Evolutionary conservation across 2,888 invertebrate genomes (phyloP), one percentile per base, ranked within the genome.

Genomic region (Eilema caniola): DNA sequence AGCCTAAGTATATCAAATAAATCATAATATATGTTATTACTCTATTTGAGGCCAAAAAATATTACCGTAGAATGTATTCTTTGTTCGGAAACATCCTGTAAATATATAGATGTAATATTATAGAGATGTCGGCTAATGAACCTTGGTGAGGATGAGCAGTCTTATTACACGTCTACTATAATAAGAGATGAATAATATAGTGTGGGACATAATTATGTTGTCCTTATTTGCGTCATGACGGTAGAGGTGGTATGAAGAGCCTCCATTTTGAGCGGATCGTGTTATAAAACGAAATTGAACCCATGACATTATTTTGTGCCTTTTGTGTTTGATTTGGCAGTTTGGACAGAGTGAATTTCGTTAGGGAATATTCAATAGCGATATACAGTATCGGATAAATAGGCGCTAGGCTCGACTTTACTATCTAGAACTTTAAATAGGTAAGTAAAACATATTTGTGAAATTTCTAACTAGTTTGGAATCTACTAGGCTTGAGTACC

Each of bases 101-200:
- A n/a, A n/a, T 14, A 25, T 5, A 59, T 31, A 23, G 28, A 16
- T 16, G 57, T 20, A 14, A 33, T 61, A 28, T n/a, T n/a, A 37
- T 62, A 62, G 70, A 31, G 31, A 59, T 41, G 64, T 31, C 12
- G 60, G 56, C 57, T 71, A 71, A 71, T 65, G 68, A 68, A 71
- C 65, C 31, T 11, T 20, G 28, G 61, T 3, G 47, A 53, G 41
- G 64, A 60, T 28, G 64, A 71, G 67, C 64, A 59, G 20, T 28
- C 64, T 64, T 71, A 67, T 71, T 64, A 67, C 64, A 33, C 61
- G 53, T 28, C 24, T 47, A 33, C 31, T 71, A 23, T 59, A 41
- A 60, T 37, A 37, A 62, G 16, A 69, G 28, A 59, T 5, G 57
- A 41, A 28, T 66, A 23, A 41, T 66, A 66, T 57, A 23, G 63